phyloP scores from a whole-genome alignment of 2,797 vertebrate genomes.

The Bradypodion ventrale region DNA sequence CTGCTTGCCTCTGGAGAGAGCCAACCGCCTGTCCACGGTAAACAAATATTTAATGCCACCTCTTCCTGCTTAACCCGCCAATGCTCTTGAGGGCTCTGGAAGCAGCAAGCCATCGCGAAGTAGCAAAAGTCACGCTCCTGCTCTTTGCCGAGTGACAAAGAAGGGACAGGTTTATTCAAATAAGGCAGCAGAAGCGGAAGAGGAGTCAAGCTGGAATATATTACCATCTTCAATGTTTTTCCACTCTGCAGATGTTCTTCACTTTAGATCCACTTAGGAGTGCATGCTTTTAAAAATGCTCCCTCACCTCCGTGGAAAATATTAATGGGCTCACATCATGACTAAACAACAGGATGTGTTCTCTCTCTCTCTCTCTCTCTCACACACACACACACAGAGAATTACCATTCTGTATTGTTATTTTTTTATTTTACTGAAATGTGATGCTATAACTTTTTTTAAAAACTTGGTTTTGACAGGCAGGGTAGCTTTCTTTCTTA shows the following conservation, averaged over 20 bases:
- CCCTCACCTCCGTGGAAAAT: background rate
- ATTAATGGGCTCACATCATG: background rate
- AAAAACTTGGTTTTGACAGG: background rate
- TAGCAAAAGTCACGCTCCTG: background rate
- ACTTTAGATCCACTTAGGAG: background rate
- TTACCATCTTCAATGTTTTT: background rate
- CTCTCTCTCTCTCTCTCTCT: too few relatives aligned
- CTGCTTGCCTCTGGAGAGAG: background rate
- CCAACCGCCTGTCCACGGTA: background rate
- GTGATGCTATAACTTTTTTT: background rate
- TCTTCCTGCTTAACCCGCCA: background rate
- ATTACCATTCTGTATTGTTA: background rate
- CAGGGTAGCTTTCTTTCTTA: background rate
- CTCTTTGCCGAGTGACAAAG: background rate
- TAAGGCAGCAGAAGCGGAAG: background rate
- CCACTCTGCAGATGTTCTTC: background rate
- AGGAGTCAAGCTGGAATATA: background rate
- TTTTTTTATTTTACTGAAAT: background rate
- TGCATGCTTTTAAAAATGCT: background rate
- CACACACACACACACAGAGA: too few relatives aligned
- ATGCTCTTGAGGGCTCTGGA: background rate
- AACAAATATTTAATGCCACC: conserved; percentile 5
- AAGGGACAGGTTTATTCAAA: background rate
- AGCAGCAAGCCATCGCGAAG: background rate
- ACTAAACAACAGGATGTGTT: background rate